Evolutionary conservation across 2,797 vertebrate species (phyloP).

Genomic region (Paramormyrops hopkinsi): DNA sequence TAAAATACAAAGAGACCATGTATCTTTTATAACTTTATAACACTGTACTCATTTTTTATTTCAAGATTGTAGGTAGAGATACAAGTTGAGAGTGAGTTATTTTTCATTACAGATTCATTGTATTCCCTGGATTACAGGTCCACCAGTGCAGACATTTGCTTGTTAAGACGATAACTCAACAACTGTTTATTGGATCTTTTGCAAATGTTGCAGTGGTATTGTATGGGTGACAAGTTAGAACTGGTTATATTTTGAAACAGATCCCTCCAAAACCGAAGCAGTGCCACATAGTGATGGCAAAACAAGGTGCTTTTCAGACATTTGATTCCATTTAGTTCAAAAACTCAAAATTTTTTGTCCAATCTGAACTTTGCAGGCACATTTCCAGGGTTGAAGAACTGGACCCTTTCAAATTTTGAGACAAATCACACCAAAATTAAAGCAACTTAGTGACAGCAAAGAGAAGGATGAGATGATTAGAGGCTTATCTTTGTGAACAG

Average conservation of each 20-base stretch:
- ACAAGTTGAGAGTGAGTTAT: not conserved
- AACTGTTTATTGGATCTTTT: not conserved
- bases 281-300: not conserved
- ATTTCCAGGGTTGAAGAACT: not conserved
- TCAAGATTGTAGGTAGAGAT: slow-evolving; percentile 16
- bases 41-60: not conserved
- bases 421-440: too few relatives aligned
- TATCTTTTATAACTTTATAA: slow-evolving; percentile 17
- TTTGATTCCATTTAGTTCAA: not conserved
- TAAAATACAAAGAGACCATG: slow-evolving; percentile 3
- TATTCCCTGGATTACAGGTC: not conserved
- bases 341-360: not conserved
- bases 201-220: not conserved
- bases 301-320: not conserved
- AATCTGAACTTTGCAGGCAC: not conserved
- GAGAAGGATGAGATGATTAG: too few relatives aligned
- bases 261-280: not conserved
- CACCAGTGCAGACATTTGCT: not conserved
- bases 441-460: too few relatives aligned
- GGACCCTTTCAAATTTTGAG: too few relatives aligned
- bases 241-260: not conserved
- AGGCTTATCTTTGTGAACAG: too few relatives aligned
- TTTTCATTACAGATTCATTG: not conserved
- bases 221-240: not conserved
- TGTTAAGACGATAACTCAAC: not conserved